phyloP scores from a whole-genome alignment of 2,113 vertebrate genomes.

The Crotalus horridus region DNA sequence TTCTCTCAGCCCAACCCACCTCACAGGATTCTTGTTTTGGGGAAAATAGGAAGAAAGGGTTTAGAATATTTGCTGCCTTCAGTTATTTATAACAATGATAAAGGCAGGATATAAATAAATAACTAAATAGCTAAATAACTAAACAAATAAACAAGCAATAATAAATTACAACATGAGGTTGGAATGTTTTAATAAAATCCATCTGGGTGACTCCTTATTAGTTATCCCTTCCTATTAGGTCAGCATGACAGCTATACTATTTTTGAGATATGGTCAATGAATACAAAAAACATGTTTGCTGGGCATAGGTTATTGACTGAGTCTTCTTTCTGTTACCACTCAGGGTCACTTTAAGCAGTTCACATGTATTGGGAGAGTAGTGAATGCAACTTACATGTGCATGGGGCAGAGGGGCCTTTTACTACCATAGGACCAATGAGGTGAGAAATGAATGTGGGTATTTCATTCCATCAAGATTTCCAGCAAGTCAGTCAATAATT shows the following conservation, averaged over 20 bases:
- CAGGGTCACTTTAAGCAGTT: neutral
- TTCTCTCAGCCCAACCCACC: no score
- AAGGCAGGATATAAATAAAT: no score
- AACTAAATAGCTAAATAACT: no score
- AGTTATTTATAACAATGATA: no score
- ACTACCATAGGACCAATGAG: neutral
- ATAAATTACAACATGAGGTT: no score
- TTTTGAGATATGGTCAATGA: neutral
- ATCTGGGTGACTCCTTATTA: no score
- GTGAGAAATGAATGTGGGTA: neutral
- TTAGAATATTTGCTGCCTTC: no score
- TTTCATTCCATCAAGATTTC: neutral
- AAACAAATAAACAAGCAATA: no score
- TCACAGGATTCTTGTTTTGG: no score
- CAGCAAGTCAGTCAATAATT: neutral
- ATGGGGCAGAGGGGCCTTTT: neutral
- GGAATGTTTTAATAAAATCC: no score
- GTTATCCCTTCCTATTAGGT: no score
- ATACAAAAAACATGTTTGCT: neutral
- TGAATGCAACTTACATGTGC: neutral
- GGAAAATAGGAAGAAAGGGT: no score
- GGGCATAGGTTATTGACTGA: neutral
- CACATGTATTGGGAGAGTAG: neutral
- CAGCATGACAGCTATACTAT: neutral
- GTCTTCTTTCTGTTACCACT: neutral